Evolutionary conservation across 2,888 invertebrate genomes (phyloP), one percentile per base, ranked within the genome.

Genomic region (Clitarchus hookeri): DNA sequence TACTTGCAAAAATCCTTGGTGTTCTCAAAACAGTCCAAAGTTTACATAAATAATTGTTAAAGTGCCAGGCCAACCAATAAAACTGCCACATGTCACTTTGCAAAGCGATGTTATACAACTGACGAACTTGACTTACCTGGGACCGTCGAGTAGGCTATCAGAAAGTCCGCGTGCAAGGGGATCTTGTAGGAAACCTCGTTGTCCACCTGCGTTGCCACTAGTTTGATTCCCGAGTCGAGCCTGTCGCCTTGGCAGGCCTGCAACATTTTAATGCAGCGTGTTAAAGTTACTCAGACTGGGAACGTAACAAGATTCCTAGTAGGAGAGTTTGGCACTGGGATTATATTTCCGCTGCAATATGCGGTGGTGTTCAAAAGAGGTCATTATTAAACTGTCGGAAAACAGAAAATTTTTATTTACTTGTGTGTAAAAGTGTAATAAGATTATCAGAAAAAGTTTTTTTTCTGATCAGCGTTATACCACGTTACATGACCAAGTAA

Each of bases 221-320:
- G 91, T 85, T 94, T 94, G 48, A 95, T 93, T 25, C 97, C 97
- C 84, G 94, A 93, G 92, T 98, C 98, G 77, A 98, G 92, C 90
- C 95, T 95, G 91, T 97, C 96, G n/a, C 98, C 98, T 91, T 97
- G 98, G 89, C 98, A 98, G 86, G 98, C 98, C 94, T 98, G 95
- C 88, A 96, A 85, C 48, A 48, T 48, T 48, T 13, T 16, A 48
- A 13, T 48, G 8, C 48, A 2, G 1, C 11, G 16, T 48, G 48
- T 6, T 48, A 16, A 48, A 8, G 2, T 11, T 48, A 48, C 48
- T 48, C 36, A 36, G 36, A 36, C 36, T 4, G 36, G 4, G 2
- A 36, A 36, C 4, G 36, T 36, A 36, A 36, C 36, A 36, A 36
- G 36, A 36, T 36, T 36, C 36, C 36, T 36, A 36, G 36, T 36